Percentiles rank a stretch among this genome's conserved stretches.
Conservation (phyloP, 2,797 vertebrate genomes). For the Scomberomorus guttatus region DNA sequence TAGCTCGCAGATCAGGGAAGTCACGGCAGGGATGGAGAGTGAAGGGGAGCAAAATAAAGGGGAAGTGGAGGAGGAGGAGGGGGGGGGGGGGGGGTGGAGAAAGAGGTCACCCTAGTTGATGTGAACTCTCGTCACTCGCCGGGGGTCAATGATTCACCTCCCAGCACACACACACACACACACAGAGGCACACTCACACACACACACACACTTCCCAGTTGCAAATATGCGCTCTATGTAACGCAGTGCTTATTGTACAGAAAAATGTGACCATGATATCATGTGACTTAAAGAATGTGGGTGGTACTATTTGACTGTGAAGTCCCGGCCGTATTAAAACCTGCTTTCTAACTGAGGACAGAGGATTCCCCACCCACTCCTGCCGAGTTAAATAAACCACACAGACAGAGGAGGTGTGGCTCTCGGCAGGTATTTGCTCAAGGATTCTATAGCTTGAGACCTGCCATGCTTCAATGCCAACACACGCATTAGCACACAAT, state of each 20-base stretch:
- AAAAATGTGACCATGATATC: conserved; percentile 48
- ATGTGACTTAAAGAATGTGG: conserved; percentile 78
- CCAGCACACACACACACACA: conserved; percentile 19
- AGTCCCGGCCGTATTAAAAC: conserved; percentile 55
- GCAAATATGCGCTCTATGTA: conserved; percentile 29
- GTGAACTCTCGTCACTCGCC: conserved; percentile 73
- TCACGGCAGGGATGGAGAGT: conserved; percentile 39
- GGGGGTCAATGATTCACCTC: conserved; percentile 74
- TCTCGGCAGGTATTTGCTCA: conserved; percentile 73
- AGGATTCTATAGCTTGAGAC: conserved; percentile 62
- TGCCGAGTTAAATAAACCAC: conserved; percentile 62
- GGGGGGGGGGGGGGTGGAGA: neutral
- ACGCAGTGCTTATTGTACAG: conserved; percentile 32
- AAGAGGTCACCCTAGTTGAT: conserved; percentile 66
- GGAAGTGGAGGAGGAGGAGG: conserved; percentile 26
- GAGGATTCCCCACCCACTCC: conserved; percentile 52
- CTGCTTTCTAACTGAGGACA: conserved; percentile 37
- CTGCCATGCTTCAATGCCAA: conserved; percentile 17
- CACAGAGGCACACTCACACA: conserved; percentile 2
- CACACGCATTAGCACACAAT: conserved; percentile 62
- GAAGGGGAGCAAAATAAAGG: conserved; percentile 51
- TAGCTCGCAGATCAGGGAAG: conserved; percentile 54
- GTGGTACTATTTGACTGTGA: conserved; percentile 55
- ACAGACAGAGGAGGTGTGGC: conserved; percentile 78
- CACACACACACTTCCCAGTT: conserved; percentile 25